Conservation (phyloP, 1,140 invertebrate genomes). For the Chrysopa pallens region DNA sequence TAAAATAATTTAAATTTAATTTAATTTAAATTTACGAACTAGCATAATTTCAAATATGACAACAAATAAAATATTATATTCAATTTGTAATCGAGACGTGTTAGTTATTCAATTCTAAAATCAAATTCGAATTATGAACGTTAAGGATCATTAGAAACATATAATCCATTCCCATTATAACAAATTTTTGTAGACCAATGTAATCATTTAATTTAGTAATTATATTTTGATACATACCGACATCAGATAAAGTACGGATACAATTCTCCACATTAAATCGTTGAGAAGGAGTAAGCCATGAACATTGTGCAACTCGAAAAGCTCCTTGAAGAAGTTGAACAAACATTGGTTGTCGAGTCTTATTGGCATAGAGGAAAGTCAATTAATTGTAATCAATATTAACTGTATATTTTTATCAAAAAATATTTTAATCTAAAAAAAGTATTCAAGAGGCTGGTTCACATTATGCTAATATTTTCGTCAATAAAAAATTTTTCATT, state of each 20-base stretch:
- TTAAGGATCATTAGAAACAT: too few species aligned
- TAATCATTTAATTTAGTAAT: conserved; percentile 4
- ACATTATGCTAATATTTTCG: too few species aligned
- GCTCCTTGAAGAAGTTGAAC: conserved; percentile 82
- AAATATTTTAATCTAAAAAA: conserved; percentile 1
- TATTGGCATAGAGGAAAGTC: conserved; percentile 3
- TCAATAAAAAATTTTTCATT: too few species aligned
- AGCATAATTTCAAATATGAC: too few species aligned
- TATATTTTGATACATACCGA: conserved; percentile 41
- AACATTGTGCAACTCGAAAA: conserved; percentile 78
- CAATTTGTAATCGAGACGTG: too few species aligned
- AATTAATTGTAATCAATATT: neutral
- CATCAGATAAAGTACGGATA: conserved; percentile 81
- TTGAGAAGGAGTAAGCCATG: conserved; percentile 72
- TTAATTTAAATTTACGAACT: too few species aligned
- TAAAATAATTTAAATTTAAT: too few species aligned
- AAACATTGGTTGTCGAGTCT: conserved; percentile 91
- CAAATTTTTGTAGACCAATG: too few species aligned
- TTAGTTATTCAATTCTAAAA: too few species aligned
- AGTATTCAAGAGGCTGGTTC: conserved; percentile 9
- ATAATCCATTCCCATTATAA: too few species aligned
- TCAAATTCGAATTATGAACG: too few species aligned
- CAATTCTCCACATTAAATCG: conserved; percentile 88
- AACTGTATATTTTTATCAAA: neutral
- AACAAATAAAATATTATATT: too few species aligned